A percentile compares a stretch with the other conserved stretches of the same genome.
Conservation (phyloP, 2,888 invertebrate species). For the Microctonus brassicae region DNA sequence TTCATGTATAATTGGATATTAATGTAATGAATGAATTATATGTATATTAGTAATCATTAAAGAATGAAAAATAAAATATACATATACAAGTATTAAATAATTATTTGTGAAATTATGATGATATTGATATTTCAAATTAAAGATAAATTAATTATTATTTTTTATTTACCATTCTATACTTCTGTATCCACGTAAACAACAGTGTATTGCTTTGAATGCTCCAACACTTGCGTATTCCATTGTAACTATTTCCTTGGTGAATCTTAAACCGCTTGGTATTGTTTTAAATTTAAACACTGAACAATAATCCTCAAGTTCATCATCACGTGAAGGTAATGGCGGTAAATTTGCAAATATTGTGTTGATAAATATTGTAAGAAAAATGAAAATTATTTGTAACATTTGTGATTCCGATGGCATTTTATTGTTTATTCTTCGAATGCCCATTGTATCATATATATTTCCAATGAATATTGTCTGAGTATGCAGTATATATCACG, state of each 20-base stretch:
- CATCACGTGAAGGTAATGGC: conserved; percentile 34
- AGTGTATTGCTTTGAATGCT: conserved; percentile 82
- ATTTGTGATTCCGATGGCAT: background rate
- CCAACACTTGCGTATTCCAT: conserved; percentile 79
- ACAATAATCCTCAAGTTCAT: conserved; percentile 73
- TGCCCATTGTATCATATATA: conserved; percentile 15
- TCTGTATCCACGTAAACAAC: conserved; percentile 82
- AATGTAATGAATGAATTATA: background rate
- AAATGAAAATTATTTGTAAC: background rate
- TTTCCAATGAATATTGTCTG: background rate
- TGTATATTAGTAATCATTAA: background rate
- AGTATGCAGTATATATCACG: background rate
- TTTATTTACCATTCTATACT: conserved; percentile 85
- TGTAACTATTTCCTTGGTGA: conserved; percentile 80
- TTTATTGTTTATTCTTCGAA: background rate
- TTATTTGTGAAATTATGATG: background rate
- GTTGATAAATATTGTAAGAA: conserved; percentile 10
- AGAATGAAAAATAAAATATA: background rate
- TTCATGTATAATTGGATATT: too few species aligned
- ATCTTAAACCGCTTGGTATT: conserved; percentile 77
- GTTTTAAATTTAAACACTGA: conserved; percentile 74
- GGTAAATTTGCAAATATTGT: conserved; percentile 7
- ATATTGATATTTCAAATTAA: background rate
- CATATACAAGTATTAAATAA: background rate
- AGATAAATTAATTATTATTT: conserved; percentile 64